Percentiles rank a stretch among this genome's conserved stretches.
Conservation (phyloP, 35 echinoderm and acorn worm species). For the Strongylocentrotus purpuratus region DNA sequence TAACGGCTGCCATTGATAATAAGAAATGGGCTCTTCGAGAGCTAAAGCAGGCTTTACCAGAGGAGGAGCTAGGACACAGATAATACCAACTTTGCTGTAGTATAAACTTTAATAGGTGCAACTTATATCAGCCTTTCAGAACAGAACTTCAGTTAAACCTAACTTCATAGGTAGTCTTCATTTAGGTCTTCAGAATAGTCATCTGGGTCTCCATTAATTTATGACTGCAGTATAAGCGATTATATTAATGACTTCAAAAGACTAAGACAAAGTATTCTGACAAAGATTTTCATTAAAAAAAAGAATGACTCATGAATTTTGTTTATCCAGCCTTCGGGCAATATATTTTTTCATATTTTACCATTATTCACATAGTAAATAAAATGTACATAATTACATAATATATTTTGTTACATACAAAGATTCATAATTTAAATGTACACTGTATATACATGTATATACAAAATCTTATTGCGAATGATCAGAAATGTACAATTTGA, state of each 20-base stretch:
- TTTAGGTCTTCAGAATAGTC: too few species aligned
- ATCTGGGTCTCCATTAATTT: too few species aligned
- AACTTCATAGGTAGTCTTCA: too few species aligned
- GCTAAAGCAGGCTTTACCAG: slow-evolving; percentile 75
- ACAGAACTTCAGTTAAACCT: too few species aligned
- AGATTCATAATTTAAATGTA: background rate
- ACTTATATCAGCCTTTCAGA: too few species aligned
- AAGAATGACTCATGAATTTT: too few species aligned
- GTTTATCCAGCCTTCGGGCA: background rate
- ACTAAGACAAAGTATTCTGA: background rate
- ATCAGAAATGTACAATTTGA: background rate
- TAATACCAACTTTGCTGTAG: slow-evolving; percentile 48
- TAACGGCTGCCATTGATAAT: slow-evolving; percentile 81
- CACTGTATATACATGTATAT: background rate
- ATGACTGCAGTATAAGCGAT: too few species aligned
- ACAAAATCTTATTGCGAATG: background rate
- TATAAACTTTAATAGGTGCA: too few species aligned
- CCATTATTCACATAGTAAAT: background rate
- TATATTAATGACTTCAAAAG: too few species aligned
- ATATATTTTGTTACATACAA: background rate
- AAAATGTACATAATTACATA: background rate
- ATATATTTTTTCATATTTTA: background rate
- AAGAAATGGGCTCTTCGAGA: slow-evolving; percentile 91
- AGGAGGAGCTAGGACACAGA: slow-evolving; percentile 56
- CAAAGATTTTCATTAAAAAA: background rate